Evolutionary conservation across 2,797 vertebrate genomes (phyloP).

Genomic region (Cynodonichthys magdalenae): DNA sequence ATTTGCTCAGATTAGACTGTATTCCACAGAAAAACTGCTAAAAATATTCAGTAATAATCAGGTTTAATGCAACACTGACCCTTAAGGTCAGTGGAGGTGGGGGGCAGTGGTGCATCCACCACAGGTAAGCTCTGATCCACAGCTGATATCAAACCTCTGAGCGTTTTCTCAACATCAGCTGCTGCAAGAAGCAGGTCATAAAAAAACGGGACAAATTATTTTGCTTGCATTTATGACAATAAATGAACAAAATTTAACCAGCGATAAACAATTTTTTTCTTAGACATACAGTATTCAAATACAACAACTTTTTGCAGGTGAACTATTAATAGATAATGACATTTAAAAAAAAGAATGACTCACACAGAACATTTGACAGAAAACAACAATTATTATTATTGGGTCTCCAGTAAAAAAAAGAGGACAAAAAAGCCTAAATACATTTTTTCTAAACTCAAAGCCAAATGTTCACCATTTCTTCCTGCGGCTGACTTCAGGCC

Average conservation of each 20-base stretch:
- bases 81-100: constrained; percentile 40
- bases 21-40: constrained; percentile 2
- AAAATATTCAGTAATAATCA: background rate
- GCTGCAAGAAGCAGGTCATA: background rate
- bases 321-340: background rate
- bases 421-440: too few relatives aligned
- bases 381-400: too few relatives aligned
- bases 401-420: too few relatives aligned
- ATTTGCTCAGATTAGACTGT: constrained; percentile 5
- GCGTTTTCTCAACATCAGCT: constrained; percentile 23
- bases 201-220: background rate
- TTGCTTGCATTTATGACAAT: background rate
- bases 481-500: too few relatives aligned
- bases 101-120: constrained; percentile 8
- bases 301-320: background rate
- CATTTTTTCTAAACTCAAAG: too few relatives aligned
- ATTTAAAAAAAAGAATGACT: too few relatives aligned
- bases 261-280: too few relatives aligned
- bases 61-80: constrained; percentile 52
- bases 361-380: too few relatives aligned
- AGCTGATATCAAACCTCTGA: constrained; percentile 28
- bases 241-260: too few relatives aligned
- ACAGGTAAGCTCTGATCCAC: constrained; percentile 24
- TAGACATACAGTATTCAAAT: too few relatives aligned
- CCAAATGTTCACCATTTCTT: too few relatives aligned